phyloP scores from a whole-genome alignment of 2,113 vertebrate species.

The Myotis davidii region DNA sequence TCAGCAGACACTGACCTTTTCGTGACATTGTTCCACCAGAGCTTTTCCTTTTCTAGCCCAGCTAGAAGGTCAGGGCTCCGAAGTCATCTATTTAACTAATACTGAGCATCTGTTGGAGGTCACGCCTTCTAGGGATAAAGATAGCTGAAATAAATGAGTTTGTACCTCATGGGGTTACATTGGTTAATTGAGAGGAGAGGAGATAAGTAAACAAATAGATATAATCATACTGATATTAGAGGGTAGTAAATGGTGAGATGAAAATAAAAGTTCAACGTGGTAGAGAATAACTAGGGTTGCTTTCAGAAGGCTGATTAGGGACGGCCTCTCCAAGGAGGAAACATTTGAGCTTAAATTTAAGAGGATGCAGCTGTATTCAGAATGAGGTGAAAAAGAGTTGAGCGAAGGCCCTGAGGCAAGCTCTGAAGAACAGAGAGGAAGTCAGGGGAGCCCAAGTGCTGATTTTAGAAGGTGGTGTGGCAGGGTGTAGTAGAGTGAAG shows the following conservation, averaged over 20 bases:
- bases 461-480: not conserved
- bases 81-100: not conserved
- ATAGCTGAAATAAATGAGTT: not conserved
- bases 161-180: not conserved
- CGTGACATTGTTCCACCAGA: not conserved
- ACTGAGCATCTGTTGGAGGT: not conserved
- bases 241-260: not conserved
- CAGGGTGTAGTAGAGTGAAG: rapidly evolving
- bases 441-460: not conserved
- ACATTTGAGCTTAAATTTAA: not conserved
- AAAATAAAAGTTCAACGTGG: not conserved
- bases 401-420: not conserved
- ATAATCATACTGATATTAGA: not conserved
- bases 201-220: not conserved
- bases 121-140: not conserved
- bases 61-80: not conserved
- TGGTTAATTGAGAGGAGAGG: not conserved
- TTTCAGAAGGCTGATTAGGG: not conserved
- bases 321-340: not conserved
- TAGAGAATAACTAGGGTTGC: not conserved
- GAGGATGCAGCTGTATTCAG: not conserved
- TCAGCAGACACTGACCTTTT: not conserved
- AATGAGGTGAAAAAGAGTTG: not conserved
- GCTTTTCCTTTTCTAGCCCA: not conserved
- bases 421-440: not conserved